Base-by-base conservation (phyloP, 2,888 invertebrate genomes). In the Tricholauxania praeusta region DNA sequence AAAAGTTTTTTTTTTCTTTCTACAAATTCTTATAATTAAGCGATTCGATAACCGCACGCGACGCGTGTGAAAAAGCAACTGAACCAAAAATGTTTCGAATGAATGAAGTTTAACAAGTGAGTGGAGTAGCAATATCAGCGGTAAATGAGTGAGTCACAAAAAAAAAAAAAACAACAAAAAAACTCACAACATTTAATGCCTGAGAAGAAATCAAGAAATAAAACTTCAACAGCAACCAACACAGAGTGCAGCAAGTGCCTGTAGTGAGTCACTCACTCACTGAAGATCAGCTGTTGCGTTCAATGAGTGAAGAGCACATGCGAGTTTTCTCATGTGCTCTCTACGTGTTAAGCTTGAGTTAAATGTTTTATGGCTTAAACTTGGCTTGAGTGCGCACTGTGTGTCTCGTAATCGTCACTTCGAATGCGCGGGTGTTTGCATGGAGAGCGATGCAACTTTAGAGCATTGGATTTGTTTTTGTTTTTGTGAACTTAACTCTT, bases 51-150 rank as follows among this genome's bases (percentile, higher is more conserved):
- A 70, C 70, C 63, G 47, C 12, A 63, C 70, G 19, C 70, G 63
- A 47, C 63, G 70, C 70, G 52, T 53, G 39, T 63, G 47, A 63
- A 70, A 53, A 19, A 53, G 62, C 53, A 62, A 70, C 70, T 70
- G 63, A 70, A 63, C 15, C 22, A 17, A 60, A 48, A n/a, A 51
- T 10, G 7, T 39, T 39, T 10, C 17, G 57, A 59, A 22, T 32
- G 22, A 48, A 49, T 49, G 64, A 64, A 49, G 39, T 39, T 39
- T 39, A 39, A 39, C 39, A 39, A 39, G 39, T 51, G 32, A 63
- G 15, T 62, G 32, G 39, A 32, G 52, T 39, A 55, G 60, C 14
- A 17, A 12, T 32, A 32, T 39, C 51, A 19, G 28, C 17, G 39
- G 53, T 17, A 39, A 39, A 32, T 53, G 67, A 67, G 53, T 39